phyloP scores from a whole-genome alignment of 1,140 invertebrate species.

The Bombus huntii region DNA sequence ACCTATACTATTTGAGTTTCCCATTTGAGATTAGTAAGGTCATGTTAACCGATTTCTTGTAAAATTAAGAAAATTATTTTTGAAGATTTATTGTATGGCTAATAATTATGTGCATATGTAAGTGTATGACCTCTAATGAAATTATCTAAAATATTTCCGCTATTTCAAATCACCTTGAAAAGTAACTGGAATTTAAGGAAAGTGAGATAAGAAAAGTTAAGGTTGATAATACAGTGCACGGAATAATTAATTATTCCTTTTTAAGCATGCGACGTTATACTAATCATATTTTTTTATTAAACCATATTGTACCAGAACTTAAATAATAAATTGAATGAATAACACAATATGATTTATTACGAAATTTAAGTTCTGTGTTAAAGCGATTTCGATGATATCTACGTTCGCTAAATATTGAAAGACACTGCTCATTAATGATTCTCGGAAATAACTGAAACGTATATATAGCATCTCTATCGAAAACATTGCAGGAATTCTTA shows the following conservation, averaged over 20 bases:
- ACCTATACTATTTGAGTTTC: background rate
- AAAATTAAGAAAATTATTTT: background rate
- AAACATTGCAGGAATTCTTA: no score
- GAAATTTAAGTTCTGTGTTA: background rate
- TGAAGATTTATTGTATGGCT: background rate
- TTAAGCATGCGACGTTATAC: background rate
- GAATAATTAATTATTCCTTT: background rate
- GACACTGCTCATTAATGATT: background rate
- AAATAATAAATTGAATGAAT: background rate
- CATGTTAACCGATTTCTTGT: background rate
- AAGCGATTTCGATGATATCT: background rate
- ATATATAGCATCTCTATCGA: no score
- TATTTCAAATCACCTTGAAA: no score
- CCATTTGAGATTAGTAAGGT: background rate
- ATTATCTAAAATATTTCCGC: no score
- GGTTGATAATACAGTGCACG: background rate
- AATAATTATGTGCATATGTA: background rate
- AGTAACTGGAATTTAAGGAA: no score
- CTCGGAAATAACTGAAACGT: no score
- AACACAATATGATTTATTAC: background rate
- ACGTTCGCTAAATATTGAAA: background rate
- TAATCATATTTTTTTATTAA: background rate
- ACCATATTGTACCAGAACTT: background rate
- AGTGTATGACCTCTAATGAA: no score
- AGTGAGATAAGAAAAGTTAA: no score